Evolutionary conservation across 2,797 vertebrate species (phyloP).

Genomic region (Centropyge bicolor): DNA sequence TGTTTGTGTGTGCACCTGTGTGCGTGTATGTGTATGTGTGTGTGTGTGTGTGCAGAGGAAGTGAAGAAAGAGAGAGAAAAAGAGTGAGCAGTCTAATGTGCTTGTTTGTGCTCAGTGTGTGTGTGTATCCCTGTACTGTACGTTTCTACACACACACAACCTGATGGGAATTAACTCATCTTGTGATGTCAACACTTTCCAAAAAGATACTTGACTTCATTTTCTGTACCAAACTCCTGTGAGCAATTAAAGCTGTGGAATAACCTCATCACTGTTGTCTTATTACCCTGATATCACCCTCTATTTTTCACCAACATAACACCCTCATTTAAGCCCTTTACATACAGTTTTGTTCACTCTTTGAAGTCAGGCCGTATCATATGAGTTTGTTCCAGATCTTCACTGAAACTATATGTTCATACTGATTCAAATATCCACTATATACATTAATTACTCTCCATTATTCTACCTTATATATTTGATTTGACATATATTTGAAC

Average conservation of each 20-base stretch:
- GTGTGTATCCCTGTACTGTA: neutral
- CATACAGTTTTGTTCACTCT: neutral
- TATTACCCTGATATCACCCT: neutral
- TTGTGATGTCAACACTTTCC: conserved; percentile 29
- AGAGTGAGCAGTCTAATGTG: neutral
- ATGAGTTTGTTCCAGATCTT: neutral
- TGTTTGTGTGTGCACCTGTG: neutral
- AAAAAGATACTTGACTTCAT: neutral
- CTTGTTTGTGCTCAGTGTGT: conserved; percentile 23
- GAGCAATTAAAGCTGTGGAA: neutral
- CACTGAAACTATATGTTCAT: neutral
- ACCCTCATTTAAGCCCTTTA: neutral
- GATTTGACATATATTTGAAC: neutral
- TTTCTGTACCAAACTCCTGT: neutral
- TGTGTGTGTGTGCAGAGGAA: neutral
- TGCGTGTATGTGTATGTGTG: neutral
- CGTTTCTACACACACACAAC: neutral
- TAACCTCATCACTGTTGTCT: neutral
- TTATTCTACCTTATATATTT: neutral
- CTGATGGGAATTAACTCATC: conserved; percentile 14
- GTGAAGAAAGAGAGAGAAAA: neutral
- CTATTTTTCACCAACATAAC: neutral
- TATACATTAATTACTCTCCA: too few relatives aligned
- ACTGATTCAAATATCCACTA: too few relatives aligned
- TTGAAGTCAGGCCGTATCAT: neutral